phyloP scores from a whole-genome alignment of 2,888 invertebrate genomes.

The Cybosia mesomella region DNA sequence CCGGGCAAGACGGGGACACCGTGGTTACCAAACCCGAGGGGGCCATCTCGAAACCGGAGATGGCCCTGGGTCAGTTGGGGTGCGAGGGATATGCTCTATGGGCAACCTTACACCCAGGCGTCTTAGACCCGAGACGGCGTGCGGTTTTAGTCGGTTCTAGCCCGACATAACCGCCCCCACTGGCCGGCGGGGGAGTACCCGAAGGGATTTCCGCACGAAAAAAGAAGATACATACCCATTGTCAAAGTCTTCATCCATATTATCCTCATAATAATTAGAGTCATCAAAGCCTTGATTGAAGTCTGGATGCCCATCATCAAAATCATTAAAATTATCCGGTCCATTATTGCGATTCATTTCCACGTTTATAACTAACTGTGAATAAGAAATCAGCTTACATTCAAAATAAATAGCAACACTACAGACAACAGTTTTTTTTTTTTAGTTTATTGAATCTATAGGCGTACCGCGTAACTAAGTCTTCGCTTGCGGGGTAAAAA shows the following conservation, averaged over 20 bases:
- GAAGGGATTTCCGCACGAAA: too few relatives aligned
- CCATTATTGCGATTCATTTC: conserved; percentile 6
- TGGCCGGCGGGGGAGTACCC: too few relatives aligned
- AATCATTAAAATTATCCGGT: background rate
- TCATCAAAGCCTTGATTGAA: conserved; percentile 8
- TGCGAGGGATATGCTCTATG: too few relatives aligned
- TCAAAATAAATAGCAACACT: background rate
- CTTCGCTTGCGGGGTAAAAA: too few relatives aligned
- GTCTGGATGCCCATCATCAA: background rate
- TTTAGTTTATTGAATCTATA: background rate
- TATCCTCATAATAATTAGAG: background rate
- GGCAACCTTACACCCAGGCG: too few relatives aligned
- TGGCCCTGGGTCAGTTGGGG: too few relatives aligned
- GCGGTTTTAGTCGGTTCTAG: too few relatives aligned
- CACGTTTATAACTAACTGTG: background rate
- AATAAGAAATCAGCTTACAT: background rate
- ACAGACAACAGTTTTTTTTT: background rate
- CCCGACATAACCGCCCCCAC: too few relatives aligned
- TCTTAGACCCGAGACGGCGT: too few relatives aligned
- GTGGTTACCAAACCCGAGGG: too few relatives aligned
- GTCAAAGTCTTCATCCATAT: conserved; percentile 11
- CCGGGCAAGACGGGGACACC: too few relatives aligned
- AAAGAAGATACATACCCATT: conserved; percentile 3
- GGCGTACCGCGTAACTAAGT: background rate
- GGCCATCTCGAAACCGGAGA: too few relatives aligned